Evolutionary conservation across 2,888 invertebrate species (phyloP), one percentile per base, ranked within the genome.

Genomic region (Coelinius sp.): DNA sequence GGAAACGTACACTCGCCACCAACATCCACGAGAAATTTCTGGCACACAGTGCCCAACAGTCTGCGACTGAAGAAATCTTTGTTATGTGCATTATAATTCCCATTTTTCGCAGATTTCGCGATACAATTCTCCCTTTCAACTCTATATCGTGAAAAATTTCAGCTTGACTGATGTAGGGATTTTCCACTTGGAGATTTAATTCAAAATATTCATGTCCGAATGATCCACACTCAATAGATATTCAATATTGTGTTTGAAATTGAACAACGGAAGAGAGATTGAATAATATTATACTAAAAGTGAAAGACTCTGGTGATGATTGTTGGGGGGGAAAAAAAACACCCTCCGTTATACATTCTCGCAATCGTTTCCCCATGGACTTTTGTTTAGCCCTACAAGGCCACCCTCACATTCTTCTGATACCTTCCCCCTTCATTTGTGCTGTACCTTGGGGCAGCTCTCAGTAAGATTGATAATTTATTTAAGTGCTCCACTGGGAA

Each of bases 381-480:
- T 41, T 56, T 46, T 62, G 46, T 20, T 38, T 56, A 35, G 49
- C 59, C 17, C 20, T 71, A 46, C 62, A 52, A 71, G 31, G 12
- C 38, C 22, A 38, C 24, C 38, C 31, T 38, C 52, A 52, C 63
- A 52, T 63, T 63, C 69, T 67, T 74, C 73, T 65, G 66, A 63
- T 44, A 27, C 63, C 44, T 68, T 64, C 63, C 63, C 59, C 71
- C 66, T 38, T 68, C 53, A 70, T 66, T 75, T 71, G 68, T 73
- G 38, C 44, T 69, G 71, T 65, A 75, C 74, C 72, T 73, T 72
- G 68, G 69, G 71, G 44, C 70, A 74, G 80, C 82, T 84, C 81
- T 83, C 82, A 81, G 78, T 77, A 75, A 78, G 80, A 83, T 82
- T 82, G 82, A 82, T 83, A 81, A 84, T 83, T 84, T 81, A 83